Conservation (phyloP, 2,113 vertebrate species). For the Hoplias malabaricus region DNA sequence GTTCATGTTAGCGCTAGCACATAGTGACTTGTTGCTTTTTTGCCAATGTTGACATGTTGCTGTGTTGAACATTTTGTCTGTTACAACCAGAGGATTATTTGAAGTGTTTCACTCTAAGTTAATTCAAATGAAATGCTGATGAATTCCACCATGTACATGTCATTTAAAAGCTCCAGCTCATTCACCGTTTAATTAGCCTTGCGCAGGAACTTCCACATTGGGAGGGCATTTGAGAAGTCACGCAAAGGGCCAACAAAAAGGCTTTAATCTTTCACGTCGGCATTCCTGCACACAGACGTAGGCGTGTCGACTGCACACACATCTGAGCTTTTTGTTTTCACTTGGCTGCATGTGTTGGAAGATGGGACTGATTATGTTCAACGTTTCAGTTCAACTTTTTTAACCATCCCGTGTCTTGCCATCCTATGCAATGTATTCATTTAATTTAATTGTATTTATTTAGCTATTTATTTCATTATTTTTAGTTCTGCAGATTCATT, state of each 20-base stretch:
- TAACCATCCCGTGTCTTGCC: no score
- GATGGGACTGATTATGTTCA: no score
- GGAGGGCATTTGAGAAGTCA: background rate
- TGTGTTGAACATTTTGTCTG: background rate
- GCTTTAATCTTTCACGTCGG: background rate
- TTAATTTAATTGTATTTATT: no score
- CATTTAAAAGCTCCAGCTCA: background rate
- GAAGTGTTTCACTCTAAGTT: background rate
- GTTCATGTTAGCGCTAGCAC: background rate
- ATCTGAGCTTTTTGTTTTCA: no score
- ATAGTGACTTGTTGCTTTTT: background rate
- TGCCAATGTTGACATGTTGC: background rate
- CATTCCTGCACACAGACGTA: conserved; percentile 3
- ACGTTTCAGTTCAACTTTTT: no score
- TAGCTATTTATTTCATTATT: no score
- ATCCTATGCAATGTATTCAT: no score
- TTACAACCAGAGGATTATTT: background rate
- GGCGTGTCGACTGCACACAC: no score
- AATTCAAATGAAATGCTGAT: no score
- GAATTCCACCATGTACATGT: background rate
- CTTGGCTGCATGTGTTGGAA: no score
- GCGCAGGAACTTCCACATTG: background rate
- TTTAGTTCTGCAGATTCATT: no score
- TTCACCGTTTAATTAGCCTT: conserved; percentile 10
- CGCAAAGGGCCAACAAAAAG: conserved; percentile 5